A percentile compares a stretch with the other conserved stretches of the same genome.
Conservation (phyloP, 2,797 vertebrate species). For the Xiphorhynchus erythropygius region DNA sequence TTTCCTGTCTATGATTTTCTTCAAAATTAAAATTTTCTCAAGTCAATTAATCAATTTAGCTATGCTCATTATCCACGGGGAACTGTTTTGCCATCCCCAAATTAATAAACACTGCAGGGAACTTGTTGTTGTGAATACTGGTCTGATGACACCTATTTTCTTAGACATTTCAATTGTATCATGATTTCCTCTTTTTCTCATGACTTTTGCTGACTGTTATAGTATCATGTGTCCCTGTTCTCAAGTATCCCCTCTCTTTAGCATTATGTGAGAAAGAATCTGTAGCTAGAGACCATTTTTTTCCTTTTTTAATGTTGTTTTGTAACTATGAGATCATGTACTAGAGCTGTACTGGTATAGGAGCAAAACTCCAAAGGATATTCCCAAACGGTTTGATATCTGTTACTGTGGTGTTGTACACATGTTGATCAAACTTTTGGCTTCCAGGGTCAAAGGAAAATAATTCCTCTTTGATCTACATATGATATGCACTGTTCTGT, state of each 20-base stretch:
- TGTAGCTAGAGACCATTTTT: neutral
- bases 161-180: neutral
- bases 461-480: neutral
- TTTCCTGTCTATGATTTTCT: neutral
- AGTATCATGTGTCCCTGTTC: neutral
- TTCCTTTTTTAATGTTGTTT: neutral
- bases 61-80: neutral
- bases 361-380: neutral
- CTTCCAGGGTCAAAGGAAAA: neutral
- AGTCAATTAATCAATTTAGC: neutral
- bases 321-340: neutral
- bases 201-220: neutral
- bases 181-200: neutral
- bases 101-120: neutral
- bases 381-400: neutral
- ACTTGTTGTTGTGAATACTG: neutral
- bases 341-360: neutral
- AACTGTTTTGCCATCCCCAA: neutral
- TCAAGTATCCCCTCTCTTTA: neutral
- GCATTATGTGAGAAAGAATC: neutral
- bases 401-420: neutral
- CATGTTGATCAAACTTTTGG: neutral
- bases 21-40: neutral
- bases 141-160: neutral
- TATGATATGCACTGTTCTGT: neutral